phyloP scores from a whole-genome alignment of 2,113 vertebrate species.

The Emydocephalus ijimae region DNA sequence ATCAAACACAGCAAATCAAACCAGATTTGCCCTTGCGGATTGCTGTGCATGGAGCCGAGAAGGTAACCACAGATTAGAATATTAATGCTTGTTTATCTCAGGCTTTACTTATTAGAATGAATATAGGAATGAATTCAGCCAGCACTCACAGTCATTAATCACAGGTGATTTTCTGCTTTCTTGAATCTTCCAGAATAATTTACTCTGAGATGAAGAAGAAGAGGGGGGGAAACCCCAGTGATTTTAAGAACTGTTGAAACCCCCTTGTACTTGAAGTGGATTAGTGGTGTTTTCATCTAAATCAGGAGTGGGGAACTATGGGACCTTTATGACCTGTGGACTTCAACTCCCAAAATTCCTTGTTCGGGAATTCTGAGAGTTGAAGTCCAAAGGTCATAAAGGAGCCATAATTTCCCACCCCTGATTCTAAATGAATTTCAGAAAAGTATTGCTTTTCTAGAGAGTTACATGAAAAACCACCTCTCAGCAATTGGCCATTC shows the following conservation, averaged over 20 bases:
- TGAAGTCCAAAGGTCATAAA: no score
- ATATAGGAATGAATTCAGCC: background rate
- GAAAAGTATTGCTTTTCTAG: background rate
- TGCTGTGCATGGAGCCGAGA: background rate
- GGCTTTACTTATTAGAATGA: background rate
- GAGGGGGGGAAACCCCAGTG: background rate
- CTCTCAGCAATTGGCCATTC: background rate
- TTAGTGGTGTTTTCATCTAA: background rate
- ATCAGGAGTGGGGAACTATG: background rate
- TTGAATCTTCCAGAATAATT: background rate
- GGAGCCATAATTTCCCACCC: no score
- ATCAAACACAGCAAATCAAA: slow-evolving; percentile 24
- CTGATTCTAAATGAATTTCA: background rate
- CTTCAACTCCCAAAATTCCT: background rate
- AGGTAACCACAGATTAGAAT: slow-evolving; percentile 18
- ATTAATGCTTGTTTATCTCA: slow-evolving; percentile 26
- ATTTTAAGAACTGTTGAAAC: background rate
- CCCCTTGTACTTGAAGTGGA: background rate
- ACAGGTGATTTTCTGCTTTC: slow-evolving; percentile 2
- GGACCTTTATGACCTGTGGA: background rate
- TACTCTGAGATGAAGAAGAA: background rate
- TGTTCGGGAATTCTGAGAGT: background rate
- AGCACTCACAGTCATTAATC: slow-evolving; percentile 9
- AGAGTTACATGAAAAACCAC: background rate
- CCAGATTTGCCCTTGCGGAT: slow-evolving; percentile 1